phyloP scores from a whole-genome alignment of 2,797 vertebrate genomes.

The Alca torda region DNA sequence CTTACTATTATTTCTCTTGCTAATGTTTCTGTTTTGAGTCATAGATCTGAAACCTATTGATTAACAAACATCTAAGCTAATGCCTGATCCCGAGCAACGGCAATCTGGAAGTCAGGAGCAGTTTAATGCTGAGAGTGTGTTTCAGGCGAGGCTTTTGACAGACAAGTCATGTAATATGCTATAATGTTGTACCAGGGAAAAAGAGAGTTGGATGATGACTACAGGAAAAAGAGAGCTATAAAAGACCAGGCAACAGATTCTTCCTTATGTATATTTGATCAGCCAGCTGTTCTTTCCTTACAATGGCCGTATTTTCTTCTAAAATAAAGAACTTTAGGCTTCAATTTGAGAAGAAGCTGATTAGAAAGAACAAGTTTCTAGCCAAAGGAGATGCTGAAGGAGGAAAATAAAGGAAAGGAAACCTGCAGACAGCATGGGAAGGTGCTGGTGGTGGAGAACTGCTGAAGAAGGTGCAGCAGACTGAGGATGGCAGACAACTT shows the following conservation, averaged over 20 bases:
- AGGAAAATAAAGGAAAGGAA: background rate
- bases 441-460: background rate
- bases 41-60: background rate
- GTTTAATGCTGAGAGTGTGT: background rate
- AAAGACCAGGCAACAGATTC: constrained; percentile 1
- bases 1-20: background rate
- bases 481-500: background rate
- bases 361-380: background rate
- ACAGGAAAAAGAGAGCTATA: background rate
- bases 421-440: accelerated
- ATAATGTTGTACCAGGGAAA: background rate
- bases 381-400: background rate
- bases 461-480: background rate
- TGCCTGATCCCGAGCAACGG: background rate
- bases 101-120: background rate
- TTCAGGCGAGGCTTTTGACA: background rate
- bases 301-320: background rate
- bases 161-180: constrained; percentile 2
- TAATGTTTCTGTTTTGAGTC: background rate
- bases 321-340: background rate
- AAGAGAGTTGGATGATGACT: background rate
- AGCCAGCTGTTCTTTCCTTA: constrained; percentile 9
- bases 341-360: background rate
- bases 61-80: background rate
- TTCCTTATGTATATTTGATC: constrained; percentile 44